These are phyloP conservation scores for Triplophysa rosa DNA, from an alignment of 2,113 vertebrate species.

Conservation along the genomic window DNA sequence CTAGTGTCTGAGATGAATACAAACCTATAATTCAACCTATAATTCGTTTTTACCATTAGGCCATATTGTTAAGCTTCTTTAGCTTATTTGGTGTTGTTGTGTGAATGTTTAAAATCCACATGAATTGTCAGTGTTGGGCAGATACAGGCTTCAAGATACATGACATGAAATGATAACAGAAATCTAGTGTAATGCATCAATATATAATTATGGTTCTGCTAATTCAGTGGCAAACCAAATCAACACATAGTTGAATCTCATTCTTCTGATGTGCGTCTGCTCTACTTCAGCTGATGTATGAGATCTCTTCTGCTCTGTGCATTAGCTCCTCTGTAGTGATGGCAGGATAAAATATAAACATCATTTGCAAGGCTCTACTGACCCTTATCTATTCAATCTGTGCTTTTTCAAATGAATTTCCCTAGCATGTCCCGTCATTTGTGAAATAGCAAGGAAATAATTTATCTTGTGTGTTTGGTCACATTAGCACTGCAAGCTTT, in stretches of 20 bases:
- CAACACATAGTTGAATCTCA: neutral
- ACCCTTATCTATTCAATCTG: neutral
- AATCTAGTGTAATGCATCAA: neutral
- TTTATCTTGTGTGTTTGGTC: conserved; percentile 57
- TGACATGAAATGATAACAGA: no score
- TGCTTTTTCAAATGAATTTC: conserved; percentile 5
- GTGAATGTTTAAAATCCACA: conserved; percentile 19
- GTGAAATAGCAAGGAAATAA: conserved; percentile 50
- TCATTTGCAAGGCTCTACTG: conserved; percentile 31
- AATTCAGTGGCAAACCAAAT: neutral
- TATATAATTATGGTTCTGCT: neutral
- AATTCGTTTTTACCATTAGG: conserved; percentile 19
- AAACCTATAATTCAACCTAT: conserved; percentile 1
- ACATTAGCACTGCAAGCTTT: conserved; percentile 51
- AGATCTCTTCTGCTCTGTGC: neutral
- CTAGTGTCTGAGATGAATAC: conserved; percentile 6
- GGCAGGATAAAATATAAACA: conserved; percentile 17
- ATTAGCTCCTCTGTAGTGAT: conserved; percentile 3
- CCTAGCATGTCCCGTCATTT: neutral
- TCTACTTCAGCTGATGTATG: neutral
- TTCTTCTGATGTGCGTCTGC: neutral
- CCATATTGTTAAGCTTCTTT: conserved; percentile 2
- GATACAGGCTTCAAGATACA: no score
- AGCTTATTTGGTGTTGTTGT: conserved; percentile 27
- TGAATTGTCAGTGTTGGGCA: neutral